Evolutionary conservation across 1,140 invertebrate genomes (phyloP).

Genomic region (Neocloeon triangulifer): DNA sequence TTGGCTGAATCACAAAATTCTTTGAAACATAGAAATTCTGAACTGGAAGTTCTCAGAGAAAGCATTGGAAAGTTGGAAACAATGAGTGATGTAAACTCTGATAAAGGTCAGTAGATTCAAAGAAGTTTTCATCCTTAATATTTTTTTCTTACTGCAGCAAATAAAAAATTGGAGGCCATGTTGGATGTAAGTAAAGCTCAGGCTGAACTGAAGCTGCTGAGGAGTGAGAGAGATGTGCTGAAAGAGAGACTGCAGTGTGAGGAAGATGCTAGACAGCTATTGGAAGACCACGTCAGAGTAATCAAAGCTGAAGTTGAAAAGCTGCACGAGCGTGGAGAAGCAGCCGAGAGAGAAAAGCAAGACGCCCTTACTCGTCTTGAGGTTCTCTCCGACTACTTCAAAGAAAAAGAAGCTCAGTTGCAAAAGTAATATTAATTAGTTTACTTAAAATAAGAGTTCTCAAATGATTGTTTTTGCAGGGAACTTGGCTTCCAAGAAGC

Average conservation of each 20-base stretch:
- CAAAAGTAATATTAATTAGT: slow-evolving; percentile 45
- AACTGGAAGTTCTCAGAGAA: no score
- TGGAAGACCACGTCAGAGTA: slow-evolving; percentile 18
- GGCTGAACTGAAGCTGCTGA: slow-evolving; percentile 9
- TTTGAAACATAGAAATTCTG: no score
- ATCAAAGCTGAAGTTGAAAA: slow-evolving; percentile 24
- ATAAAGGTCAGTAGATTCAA: no score
- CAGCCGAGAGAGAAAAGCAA: slow-evolving; percentile 48
- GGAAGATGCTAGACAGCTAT: slow-evolving; percentile 9
- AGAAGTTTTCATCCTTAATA: not conserved
- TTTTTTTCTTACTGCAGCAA: slow-evolving; percentile 4
- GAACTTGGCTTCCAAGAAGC: slow-evolving; percentile 60
- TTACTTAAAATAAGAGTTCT: no score
- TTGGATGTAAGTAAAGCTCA: slow-evolving; percentile 9
- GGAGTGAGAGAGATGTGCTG: slow-evolving; percentile 8
- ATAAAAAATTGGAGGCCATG: slow-evolving; percentile 7
- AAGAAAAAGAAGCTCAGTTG: slow-evolving; percentile 63
- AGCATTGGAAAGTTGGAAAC: no score
- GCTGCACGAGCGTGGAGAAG: slow-evolving; percentile 37
- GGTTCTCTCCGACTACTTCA: slow-evolving; percentile 68
- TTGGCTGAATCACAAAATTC: no score
- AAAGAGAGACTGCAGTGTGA: slow-evolving; percentile 10
- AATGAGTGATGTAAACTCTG: no score
- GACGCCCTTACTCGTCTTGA: slow-evolving; percentile 62
- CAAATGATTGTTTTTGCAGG: slow-evolving; percentile 31